A percentile compares a stretch with the other conserved stretches of the same genome.
Conservation (phyloP, 2,113 vertebrate genomes). For the Pachycephala philippinensis region DNA sequence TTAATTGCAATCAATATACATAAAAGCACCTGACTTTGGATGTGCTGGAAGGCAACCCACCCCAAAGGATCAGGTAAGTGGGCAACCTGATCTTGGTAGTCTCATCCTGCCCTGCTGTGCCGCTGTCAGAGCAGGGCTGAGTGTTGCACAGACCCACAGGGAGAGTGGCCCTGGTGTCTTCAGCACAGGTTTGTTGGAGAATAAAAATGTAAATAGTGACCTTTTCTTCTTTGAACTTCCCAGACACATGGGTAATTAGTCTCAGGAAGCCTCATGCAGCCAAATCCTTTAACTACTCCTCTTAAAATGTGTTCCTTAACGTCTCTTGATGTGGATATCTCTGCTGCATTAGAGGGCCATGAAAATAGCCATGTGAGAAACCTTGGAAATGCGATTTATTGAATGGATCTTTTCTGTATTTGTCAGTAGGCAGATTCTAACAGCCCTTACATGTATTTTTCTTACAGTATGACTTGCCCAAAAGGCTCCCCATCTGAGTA, state of each 20-base stretch:
- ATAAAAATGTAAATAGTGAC: neutral
- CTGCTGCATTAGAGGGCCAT: neutral
- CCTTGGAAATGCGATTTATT: neutral
- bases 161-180: neutral
- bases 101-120: neutral
- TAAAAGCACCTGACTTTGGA: neutral
- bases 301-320: neutral
- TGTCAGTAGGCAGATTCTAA: neutral
- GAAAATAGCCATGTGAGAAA: neutral
- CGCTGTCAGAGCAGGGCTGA: neutral
- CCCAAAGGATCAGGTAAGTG: neutral
- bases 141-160: neutral
- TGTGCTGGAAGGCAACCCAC: neutral
- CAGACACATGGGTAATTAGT: neutral
- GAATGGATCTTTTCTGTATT: neutral
- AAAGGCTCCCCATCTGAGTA: slow-evolving; percentile 73
- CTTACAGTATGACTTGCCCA: slow-evolving; percentile 64
- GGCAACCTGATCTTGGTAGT: neutral
- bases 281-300: neutral
- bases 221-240: neutral
- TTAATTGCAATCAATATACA: neutral
- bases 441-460: neutral
- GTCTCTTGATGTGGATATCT: neutral
- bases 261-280: neutral
- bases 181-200: neutral